These are phyloP conservation scores for Epizoanthus fatuus DNA, from an alignment of 92 coral and sea anemone genomes.

Conservation along the genomic window DNA sequence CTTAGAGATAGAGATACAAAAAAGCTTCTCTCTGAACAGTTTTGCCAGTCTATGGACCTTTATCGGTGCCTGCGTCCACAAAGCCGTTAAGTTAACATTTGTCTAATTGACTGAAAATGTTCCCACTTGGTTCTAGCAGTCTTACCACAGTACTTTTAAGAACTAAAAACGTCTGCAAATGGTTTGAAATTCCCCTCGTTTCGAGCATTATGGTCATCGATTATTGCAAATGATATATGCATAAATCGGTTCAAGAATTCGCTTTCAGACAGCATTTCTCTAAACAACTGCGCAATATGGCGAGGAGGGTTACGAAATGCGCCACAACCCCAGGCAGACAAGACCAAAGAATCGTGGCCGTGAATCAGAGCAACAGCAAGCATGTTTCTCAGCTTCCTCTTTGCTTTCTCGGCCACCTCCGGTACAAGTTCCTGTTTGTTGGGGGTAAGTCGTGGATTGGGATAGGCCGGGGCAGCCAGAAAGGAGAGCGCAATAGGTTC, in stretches of 20 bases:
- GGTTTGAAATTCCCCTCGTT: slow-evolving; percentile 81
- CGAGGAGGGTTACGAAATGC: slow-evolving; percentile 90
- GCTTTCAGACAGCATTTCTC: slow-evolving; percentile 69
- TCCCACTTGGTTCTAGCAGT: too few species aligned
- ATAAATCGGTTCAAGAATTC: slow-evolving; percentile 67
- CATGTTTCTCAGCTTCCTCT: slow-evolving; percentile 77
- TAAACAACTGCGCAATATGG: slow-evolving; percentile 83
- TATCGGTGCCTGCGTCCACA: too few species aligned
- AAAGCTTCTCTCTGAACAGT: too few species aligned
- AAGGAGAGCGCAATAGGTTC: slow-evolving; percentile 83
- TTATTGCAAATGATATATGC: slow-evolving; percentile 85
- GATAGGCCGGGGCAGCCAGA: slow-evolving; percentile 80
- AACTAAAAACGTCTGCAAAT: slow-evolving; percentile 66
- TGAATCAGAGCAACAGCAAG: slow-evolving; percentile 73
- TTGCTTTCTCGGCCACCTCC: slow-evolving; percentile 73
- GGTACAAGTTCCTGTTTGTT: slow-evolving; percentile 64
- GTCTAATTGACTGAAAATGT: too few species aligned
- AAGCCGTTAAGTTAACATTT: too few species aligned
- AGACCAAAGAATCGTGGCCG: slow-evolving; percentile 84
- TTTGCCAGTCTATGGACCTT: too few species aligned
- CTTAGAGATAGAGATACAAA: too few species aligned
- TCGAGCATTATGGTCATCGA: slow-evolving; percentile 86
- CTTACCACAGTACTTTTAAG: too few species aligned
- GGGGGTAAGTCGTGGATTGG: slow-evolving; percentile 68
- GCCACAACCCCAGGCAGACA: slow-evolving; percentile 95